Evolutionary conservation across 2,113 vertebrate species (phyloP).

Genomic region (Chloropsis cyanopogon): DNA sequence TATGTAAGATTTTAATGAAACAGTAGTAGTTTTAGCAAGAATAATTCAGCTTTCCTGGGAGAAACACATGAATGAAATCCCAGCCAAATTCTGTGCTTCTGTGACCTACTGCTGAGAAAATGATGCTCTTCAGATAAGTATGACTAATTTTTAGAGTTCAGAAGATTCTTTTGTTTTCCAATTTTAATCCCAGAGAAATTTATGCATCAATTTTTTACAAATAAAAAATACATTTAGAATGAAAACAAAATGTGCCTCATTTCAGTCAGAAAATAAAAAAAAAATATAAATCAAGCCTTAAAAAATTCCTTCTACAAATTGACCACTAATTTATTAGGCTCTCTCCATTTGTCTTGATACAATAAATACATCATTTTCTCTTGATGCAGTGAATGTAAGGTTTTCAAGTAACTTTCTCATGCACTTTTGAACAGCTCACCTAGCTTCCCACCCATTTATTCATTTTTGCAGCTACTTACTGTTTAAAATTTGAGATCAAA

Average conservation of each 20-base stretch:
- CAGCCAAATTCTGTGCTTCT: neutral
- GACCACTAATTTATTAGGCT: neutral
- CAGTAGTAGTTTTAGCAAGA: neutral
- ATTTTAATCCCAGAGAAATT: neutral
- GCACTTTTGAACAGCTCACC: neutral
- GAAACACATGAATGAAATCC: neutral
- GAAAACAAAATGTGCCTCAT: neutral
- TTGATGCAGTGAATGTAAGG: neutral
- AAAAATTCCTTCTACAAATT: neutral
- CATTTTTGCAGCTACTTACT: neutral
- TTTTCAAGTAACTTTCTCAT: neutral
- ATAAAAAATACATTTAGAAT: neutral
- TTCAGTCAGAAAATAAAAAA: neutral
- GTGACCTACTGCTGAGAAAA: neutral
- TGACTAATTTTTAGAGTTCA: neutral
- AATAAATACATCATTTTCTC: neutral
- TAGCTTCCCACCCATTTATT: constrained; percentile 21
- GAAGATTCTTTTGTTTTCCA: neutral
- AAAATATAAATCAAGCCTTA: neutral
- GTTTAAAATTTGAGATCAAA: constrained; percentile 34
- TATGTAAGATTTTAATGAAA: neutral
- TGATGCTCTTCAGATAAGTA: neutral
- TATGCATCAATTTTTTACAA: neutral
- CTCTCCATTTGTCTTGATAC: neutral
- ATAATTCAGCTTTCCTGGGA: neutral